phyloP scores from a whole-genome alignment of 1,140 invertebrate species.

The Potamilus streckersoni region DNA sequence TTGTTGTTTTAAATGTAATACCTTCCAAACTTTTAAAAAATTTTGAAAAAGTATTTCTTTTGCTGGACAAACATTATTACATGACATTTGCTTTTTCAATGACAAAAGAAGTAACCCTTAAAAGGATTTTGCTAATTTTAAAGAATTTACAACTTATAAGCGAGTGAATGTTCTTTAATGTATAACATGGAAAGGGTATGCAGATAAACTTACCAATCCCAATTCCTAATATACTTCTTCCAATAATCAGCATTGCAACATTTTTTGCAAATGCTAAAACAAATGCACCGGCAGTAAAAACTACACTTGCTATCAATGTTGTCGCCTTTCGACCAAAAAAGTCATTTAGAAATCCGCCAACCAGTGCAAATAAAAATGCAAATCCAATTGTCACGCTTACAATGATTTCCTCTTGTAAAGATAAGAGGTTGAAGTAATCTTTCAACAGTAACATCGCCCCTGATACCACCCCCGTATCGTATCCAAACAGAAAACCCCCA shows the following conservation, averaged over 20 bases:
- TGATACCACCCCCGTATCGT: slow-evolving; percentile 76
- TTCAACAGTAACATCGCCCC: slow-evolving; percentile 73
- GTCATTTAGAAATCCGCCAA: slow-evolving; percentile 70
- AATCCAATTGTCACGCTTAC: slow-evolving; percentile 67
- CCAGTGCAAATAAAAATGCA: slow-evolving; percentile 44
- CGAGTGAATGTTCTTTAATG: too few species aligned
- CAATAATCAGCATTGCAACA: slow-evolving; percentile 70
- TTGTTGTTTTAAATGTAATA: too few species aligned
- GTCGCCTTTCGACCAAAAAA: slow-evolving; percentile 71
- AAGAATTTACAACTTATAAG: too few species aligned
- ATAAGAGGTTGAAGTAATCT: slow-evolving; percentile 66
- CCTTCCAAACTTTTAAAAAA: too few species aligned
- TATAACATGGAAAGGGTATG: too few species aligned
- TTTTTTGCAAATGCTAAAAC: slow-evolving; percentile 69
- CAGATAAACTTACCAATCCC: slow-evolving; percentile 71
- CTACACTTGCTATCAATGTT: slow-evolving; percentile 72
- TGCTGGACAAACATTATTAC: too few species aligned
- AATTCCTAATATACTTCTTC: slow-evolving; percentile 72
- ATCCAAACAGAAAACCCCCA: slow-evolving; percentile 76
- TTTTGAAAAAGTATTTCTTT: too few species aligned
- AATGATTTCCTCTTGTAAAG: slow-evolving; percentile 69
- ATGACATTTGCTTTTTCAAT: too few species aligned
- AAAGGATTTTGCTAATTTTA: too few species aligned
- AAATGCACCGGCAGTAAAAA: slow-evolving; percentile 72
- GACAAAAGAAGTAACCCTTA: too few species aligned